Conservation (phyloP, 2,888 invertebrate genomes). For the Neoitamus cyanurus region DNA sequence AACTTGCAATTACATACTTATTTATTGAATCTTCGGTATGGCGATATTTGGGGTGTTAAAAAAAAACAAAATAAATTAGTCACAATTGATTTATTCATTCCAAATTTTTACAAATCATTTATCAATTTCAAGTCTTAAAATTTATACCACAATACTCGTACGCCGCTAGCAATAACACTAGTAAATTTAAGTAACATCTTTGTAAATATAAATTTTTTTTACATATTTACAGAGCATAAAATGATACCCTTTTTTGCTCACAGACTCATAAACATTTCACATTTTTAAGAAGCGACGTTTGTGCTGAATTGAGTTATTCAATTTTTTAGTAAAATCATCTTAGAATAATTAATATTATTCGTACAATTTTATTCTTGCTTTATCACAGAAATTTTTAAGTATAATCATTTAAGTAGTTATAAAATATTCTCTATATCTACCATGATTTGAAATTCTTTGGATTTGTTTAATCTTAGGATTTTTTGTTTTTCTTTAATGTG, state of each 20-base stretch:
- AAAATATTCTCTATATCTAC: not conserved
- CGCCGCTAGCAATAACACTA: not conserved
- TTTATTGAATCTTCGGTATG: not conserved
- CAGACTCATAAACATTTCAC: not conserved
- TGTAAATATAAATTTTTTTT: not conserved
- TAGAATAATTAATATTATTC: not conserved
- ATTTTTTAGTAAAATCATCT: not conserved
- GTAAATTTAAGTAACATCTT: not conserved
- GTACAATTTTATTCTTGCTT: not conserved
- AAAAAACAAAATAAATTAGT: not conserved
- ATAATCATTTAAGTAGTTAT: not conserved
- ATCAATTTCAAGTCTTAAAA: not conserved
- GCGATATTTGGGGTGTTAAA: not conserved
- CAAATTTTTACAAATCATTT: not conserved
- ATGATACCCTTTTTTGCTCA: not conserved
- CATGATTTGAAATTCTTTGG: not conserved
- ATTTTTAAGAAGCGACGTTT: not conserved
- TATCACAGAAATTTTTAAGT: not conserved
- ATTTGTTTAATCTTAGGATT: not conserved
- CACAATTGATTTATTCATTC: constrained; percentile 1
- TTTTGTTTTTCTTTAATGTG: not conserved
- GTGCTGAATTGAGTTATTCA: not conserved
- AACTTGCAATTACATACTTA: no score
- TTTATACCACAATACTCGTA: not conserved
- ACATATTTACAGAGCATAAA: not conserved